A percentile compares a stretch with the other conserved stretches of the same genome.
Conservation (phyloP, 2,888 invertebrate species). For the Aspidiotus destructor region DNA sequence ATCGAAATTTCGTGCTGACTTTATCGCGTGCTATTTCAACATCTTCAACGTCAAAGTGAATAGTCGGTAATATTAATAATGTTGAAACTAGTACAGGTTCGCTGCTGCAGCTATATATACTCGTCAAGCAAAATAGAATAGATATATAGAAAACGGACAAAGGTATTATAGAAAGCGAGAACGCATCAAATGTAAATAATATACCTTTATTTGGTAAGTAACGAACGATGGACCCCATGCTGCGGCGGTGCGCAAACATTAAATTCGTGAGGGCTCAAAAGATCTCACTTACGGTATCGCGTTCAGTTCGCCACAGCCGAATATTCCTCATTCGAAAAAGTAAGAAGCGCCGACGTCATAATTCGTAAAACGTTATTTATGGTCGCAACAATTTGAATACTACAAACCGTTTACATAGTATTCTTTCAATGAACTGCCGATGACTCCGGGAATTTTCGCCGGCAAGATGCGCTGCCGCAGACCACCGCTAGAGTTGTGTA, state of each 20-base stretch:
- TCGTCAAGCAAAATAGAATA: too few relatives aligned
- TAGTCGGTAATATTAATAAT: too few relatives aligned
- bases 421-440: neutral
- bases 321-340: neutral
- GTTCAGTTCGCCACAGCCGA: neutral
- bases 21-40: too few relatives aligned
- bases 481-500: too few relatives aligned
- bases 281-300: conserved; percentile 25
- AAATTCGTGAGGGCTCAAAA: conserved; percentile 22
- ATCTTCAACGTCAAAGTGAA: too few relatives aligned
- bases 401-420: conserved; percentile 4
- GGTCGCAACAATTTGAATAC: conserved; percentile 14
- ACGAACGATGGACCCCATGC: conserved; percentile 9
- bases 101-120: too few relatives aligned
- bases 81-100: too few relatives aligned
- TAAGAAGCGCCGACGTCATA: conserved; percentile 22
- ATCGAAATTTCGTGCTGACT: too few relatives aligned
- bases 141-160: too few relatives aligned
- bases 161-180: neutral
- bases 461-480: too few relatives aligned
- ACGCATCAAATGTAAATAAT: conserved; percentile 19
- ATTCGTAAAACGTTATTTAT: conserved; percentile 26
- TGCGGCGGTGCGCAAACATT: conserved; percentile 20
- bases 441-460: too few relatives aligned
- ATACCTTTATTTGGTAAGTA: conserved; percentile 29